A percentile compares a stretch with the other conserved stretches of the same genome.
Evolutionary conservation across 1,140 invertebrate genomes (phyloP).

Genomic region (Diachasma alloeum): DNA sequence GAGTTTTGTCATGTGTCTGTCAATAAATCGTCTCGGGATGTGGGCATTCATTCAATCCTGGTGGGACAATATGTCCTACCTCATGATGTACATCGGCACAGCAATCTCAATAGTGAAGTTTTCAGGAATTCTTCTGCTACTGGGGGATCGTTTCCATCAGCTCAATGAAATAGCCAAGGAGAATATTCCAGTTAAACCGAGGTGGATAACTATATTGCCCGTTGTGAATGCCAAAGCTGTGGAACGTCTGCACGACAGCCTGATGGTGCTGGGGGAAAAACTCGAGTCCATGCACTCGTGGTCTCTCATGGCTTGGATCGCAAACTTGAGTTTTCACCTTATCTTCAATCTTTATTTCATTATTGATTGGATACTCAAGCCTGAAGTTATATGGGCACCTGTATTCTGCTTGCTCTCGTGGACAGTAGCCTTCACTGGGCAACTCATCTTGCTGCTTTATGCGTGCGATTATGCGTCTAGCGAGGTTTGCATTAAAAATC

Average conservation of each 20-base stretch:
- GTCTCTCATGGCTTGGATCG: constrained; percentile 49
- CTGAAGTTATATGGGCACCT: constrained; percentile 16
- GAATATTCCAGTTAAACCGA: constrained; percentile 23
- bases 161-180: constrained; percentile 42
- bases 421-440: constrained; percentile 40
- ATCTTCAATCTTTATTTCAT: constrained; percentile 52
- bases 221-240: constrained; percentile 26
- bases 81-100: constrained; percentile 44
- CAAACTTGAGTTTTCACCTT: constrained; percentile 47
- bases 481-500: constrained; percentile 39
- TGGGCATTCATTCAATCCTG: constrained; percentile 44
- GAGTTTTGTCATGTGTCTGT: constrained; percentile 39
- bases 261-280: constrained; percentile 47
- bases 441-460: constrained; percentile 46
- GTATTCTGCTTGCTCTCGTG: constrained; percentile 42
- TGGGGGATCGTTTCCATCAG: constrained; percentile 52
- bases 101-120: constrained; percentile 47
- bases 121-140: constrained; percentile 38
- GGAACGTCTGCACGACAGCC: constrained; percentile 45
- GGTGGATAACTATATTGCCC: constrained; percentile 18
- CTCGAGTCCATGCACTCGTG: constrained; percentile 44
- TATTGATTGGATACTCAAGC: constrained; percentile 7
- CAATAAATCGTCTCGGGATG: constrained; percentile 48
- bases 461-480: constrained; percentile 45
- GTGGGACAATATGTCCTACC: constrained; percentile 46